phyloP scores from a whole-genome alignment of 2,113 vertebrate species.

The Hippocampus comes region DNA sequence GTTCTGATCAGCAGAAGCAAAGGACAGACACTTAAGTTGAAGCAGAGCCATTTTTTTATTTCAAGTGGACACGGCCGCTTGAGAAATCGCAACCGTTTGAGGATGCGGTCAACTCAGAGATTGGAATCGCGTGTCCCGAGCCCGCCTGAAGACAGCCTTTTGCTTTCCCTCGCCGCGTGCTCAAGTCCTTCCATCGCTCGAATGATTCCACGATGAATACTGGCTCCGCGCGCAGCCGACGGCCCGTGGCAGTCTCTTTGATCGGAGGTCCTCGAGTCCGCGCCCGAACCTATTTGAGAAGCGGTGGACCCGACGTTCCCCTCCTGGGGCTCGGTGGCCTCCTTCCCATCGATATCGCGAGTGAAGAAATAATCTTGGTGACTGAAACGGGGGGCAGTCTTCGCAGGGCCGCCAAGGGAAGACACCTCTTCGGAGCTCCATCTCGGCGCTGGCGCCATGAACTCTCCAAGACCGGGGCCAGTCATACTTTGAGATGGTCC shows the following conservation, averaged over 20 bases:
- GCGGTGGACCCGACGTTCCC: neutral
- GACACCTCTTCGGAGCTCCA: neutral
- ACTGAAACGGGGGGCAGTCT: neutral
- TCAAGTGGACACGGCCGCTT: neutral
- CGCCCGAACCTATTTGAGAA: neutral
- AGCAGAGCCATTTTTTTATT: neutral
- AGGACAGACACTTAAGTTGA: neutral
- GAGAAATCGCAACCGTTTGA: neutral
- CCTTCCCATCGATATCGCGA: neutral
- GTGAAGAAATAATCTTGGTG: neutral
- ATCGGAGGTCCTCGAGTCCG: neutral
- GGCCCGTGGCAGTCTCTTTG: neutral
- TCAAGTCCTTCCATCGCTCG: conserved; percentile 18
- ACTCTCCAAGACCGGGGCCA: neutral
- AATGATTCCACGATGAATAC: conserved; percentile 36
- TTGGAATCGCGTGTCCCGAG: neutral
- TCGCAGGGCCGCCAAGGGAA: neutral
- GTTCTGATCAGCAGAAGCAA: too few species aligned
- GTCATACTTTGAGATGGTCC: neutral
- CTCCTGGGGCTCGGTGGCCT: neutral
- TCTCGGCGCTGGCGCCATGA: neutral
- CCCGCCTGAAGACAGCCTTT: neutral
- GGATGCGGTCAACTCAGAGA: neutral
- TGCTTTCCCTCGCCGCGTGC: neutral
- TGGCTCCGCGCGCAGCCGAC: conserved; percentile 1